Percentiles rank a stretch among this genome's conserved stretches.
phyloP scores from a whole-genome alignment of 2,797 vertebrate species.

The Spea hammondii region DNA sequence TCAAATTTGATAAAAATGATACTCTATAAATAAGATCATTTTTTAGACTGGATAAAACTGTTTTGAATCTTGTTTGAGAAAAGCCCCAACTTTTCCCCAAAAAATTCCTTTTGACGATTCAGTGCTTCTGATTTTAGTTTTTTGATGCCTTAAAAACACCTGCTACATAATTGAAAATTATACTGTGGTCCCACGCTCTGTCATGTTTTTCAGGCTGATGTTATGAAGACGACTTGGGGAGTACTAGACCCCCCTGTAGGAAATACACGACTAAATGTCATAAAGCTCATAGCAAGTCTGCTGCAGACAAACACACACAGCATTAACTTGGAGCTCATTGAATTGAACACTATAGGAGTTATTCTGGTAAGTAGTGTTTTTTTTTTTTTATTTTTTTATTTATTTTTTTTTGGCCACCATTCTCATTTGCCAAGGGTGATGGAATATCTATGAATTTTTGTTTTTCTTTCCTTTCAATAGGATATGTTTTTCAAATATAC shows the following conservation, averaged over 20 bases:
- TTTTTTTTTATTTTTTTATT: neutral
- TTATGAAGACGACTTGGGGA: conserved; percentile 97
- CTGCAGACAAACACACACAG: conserved; percentile 88
- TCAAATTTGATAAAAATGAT: too few species aligned
- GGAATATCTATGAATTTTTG: neutral
- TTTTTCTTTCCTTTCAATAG: conserved; percentile 63
- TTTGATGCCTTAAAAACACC: neutral
- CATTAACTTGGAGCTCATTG: conserved; percentile 90
- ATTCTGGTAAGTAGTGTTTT: conserved; percentile 79
- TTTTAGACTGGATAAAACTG: too few species aligned
- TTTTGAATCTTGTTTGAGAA: too few species aligned
- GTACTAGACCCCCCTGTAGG: conserved; percentile 94
- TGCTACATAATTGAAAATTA: too few species aligned
- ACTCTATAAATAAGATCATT: too few species aligned
- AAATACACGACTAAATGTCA: conserved; percentile 91
- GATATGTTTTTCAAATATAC: conserved; percentile 99
- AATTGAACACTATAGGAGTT: conserved; percentile 93
- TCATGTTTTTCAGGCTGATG: conserved; percentile 74
- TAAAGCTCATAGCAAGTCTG: conserved; percentile 90
- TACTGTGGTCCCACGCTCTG: too few species aligned
- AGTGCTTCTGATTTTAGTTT: neutral
- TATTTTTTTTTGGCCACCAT: neutral
- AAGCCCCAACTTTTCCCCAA: too few species aligned
- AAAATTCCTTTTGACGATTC: neutral
- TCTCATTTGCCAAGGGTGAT: too few species aligned